A percentile compares a stretch with the other conserved stretches of the same genome.
Conservation (phyloP, 2,888 invertebrate species). For the Gordius sp. region DNA sequence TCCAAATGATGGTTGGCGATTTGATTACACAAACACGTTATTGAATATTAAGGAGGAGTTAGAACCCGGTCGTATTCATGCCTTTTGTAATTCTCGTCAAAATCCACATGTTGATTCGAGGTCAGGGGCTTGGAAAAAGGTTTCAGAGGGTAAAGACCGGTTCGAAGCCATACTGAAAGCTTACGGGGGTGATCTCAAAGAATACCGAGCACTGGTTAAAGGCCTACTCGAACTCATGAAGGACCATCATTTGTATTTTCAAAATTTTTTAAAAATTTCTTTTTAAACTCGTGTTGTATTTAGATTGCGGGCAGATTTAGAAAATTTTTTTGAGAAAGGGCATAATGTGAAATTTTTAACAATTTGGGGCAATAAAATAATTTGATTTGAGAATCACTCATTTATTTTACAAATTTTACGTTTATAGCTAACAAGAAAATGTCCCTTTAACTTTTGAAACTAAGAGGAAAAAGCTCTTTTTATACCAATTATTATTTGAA, state of each 20-base stretch:
- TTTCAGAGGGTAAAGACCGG: background rate
- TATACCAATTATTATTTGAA: too few species aligned
- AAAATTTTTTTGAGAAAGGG: too few species aligned
- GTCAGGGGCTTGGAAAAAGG: background rate
- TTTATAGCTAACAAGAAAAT: too few species aligned
- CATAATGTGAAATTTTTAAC: too few species aligned
- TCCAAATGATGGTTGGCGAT: background rate
- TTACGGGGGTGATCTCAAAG: background rate
- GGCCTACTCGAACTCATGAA: slow-evolving; percentile 1
- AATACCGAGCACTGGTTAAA: background rate
- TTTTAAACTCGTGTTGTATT: too few species aligned
- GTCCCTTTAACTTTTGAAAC: too few species aligned
- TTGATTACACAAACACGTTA: slow-evolving; percentile 12
- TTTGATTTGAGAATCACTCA: too few species aligned
- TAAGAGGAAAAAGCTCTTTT: too few species aligned
- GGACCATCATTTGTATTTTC: background rate
- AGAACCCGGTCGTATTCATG: background rate
- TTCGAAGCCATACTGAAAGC: background rate
- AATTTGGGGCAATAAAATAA: too few species aligned
- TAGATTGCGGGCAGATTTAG: too few species aligned
- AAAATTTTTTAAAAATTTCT: too few species aligned
- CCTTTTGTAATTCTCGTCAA: slow-evolving; percentile 1
- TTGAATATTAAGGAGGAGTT: slow-evolving; percentile 6
- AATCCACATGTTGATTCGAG: slow-evolving; percentile 1
- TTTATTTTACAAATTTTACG: too few species aligned